Evolutionary conservation across 1,140 invertebrate genomes (phyloP).

Genomic region (Zaprionus davidi): DNA sequence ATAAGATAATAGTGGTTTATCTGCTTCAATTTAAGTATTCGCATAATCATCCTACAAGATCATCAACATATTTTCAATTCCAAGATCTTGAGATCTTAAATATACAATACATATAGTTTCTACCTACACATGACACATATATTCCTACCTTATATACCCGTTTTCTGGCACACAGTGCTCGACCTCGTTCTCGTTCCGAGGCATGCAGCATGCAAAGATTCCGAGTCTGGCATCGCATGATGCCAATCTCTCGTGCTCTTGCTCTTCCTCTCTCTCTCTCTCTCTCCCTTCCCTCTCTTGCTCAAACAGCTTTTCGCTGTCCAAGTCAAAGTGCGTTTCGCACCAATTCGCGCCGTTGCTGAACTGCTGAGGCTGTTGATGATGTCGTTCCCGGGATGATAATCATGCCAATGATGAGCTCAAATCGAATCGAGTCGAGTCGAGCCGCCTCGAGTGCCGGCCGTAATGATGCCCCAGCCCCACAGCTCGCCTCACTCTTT

Average conservation of each 20-base stretch:
- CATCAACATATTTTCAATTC: too few species aligned
- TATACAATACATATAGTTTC: background rate
- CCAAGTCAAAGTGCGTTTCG: constrained; percentile 80
- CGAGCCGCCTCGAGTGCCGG: constrained; percentile 39
- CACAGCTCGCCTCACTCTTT: constrained; percentile 48
- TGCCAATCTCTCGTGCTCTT: constrained; percentile 13
- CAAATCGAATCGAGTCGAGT: constrained; percentile 50
- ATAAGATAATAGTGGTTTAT: too few species aligned
- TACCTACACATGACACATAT: background rate
- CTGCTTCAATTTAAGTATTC: too few species aligned
- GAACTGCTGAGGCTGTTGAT: constrained; percentile 50
- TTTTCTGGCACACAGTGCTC: background rate
- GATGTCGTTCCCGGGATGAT: constrained; percentile 73
- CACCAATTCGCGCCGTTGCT: constrained; percentile 64
- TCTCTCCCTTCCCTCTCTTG: background rate
- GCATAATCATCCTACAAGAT: too few species aligned
- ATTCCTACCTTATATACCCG: constrained; percentile 11
- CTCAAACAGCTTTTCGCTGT: constrained; percentile 57
- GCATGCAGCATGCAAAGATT: constrained; percentile 35
- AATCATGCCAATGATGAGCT: constrained; percentile 78
- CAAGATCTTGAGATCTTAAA: background rate
- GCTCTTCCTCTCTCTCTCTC: background rate
- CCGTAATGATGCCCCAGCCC: constrained; percentile 63
- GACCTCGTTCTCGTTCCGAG: constrained; percentile 17
- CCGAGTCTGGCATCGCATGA: constrained; percentile 30